Base-by-base conservation (phyloP, 2,113 vertebrate species). In the Perca fluviatilis region DNA sequence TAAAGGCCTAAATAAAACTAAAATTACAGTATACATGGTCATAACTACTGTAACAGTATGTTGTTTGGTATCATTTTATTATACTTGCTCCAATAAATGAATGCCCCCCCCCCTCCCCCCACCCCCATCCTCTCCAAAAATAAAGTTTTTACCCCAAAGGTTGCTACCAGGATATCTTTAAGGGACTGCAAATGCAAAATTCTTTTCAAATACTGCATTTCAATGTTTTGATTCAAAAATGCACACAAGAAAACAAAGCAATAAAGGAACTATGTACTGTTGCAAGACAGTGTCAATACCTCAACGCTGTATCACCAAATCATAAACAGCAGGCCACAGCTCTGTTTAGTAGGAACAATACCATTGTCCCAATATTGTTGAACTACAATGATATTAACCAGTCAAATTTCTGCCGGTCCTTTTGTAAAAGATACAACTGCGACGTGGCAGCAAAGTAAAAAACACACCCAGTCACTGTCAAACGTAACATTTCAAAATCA, bases 381-480 rank as follows among this genome's bases (percentile, higher is more conserved):
- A 19, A 33, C 58, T 53, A 30, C 3, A 77, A 30, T 15, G 3
- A 13, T 51, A 23, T 43, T 18, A 61, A 27, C 54, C n/a, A 19
- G 43, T 63, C 19, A 62, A 10, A 30, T 21, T 54, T 66, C 4
- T 50, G 6, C 56, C 15, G 2, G 21, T 25, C 2, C 0, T 19
- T 12, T 23, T 56, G 36, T 40, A 40, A 40, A 9, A 40, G 36
- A 40, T 40, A 40, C 3, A 10, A 40, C 1, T 25, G n/a, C 16
- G 15, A 53, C 0, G 0, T 51, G 14, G 3, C 23, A 23, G 5
- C 7, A 43, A 30, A 46, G 7, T 56, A 53, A 49, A 58, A 72
- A 56, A 63, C 3, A 18, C 13, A 80, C 47, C 66, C 51, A 43
- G 51, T 58, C 47, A 8, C 54, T 75, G 21, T 70, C 23, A 79